Evolutionary conservation across 2,888 invertebrate genomes (phyloP), one percentile per base, ranked within the genome.

Genomic region (Mylabris sibirica): DNA sequence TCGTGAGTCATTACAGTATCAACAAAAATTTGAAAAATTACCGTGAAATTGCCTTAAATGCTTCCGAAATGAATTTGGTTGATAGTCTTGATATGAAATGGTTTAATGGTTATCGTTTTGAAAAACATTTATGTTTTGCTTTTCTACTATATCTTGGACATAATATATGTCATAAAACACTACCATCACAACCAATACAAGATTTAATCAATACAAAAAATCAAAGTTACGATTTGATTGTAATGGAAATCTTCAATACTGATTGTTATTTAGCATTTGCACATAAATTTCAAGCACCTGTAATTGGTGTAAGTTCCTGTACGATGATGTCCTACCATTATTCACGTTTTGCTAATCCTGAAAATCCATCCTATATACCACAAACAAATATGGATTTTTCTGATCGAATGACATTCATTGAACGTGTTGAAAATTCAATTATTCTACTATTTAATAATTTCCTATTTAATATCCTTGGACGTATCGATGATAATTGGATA

Each of bases 231-330:
- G 92, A 93, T 80, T 80, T 93, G 0, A 86, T 92, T 8, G 81
- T 93, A 0, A 84, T 89, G 62, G 93, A 93, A 81, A 88, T 88
- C 68, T 93, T 93, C 77, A 91, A 91, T 73, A 88, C 88, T 67
- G 91, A 93, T 77, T 92, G 93, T 78, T 89, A 89, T 80, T 82
- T 91, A 71, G 90, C 88, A 1, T 81, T 93, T 26, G 89, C 89
- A 0, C 85, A 91, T 77, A 87, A 89, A 74, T 85, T 92, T 14
- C 82, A 87, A 59, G 90, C 89, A 0, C 92, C 92, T 0, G 87
- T 78, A 59, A 87, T 89, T 61, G 87, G 87, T 1, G 79, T 89
- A 60, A 85, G 86, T 2, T 87, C 89, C 0, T 62, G 64, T 17
- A 66, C 84, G 1, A 68, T 88, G 65, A 79, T 88, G 74, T 87